Percentiles rank a stretch among this genome's conserved stretches.
phyloP scores from a whole-genome alignment of 2,888 invertebrate species.

The Lycocerus yunnanus region DNA sequence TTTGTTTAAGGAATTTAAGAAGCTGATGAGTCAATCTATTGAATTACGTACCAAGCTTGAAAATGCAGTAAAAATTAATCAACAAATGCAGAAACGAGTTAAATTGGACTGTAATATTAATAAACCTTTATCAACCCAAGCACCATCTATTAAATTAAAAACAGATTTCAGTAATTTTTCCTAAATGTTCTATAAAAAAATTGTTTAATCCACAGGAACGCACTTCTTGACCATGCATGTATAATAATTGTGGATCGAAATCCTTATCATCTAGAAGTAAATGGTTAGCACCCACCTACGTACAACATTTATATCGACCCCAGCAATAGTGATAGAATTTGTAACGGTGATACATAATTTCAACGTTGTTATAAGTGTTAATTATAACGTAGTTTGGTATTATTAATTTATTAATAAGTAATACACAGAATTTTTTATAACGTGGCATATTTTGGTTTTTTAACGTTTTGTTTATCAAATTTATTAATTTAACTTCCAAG shows the following conservation, averaged over 20 bases:
- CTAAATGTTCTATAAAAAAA: constrained; percentile 6
- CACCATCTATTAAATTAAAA: constrained; percentile 87
- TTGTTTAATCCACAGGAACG: not conserved
- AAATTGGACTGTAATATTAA: constrained; percentile 56
- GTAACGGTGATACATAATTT: not conserved
- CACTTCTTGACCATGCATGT: not conserved
- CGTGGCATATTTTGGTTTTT: not conserved
- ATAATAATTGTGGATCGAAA: not conserved
- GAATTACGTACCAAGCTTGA: constrained; percentile 84
- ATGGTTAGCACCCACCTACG: not conserved
- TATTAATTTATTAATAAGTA: not conserved
- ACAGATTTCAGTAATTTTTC: constrained; percentile 92
- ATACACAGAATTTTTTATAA: not conserved
- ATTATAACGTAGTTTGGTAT: not conserved
- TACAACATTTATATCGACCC: not conserved
- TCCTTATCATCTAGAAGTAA: not conserved
- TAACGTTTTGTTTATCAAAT: not conserved
- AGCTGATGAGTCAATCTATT: constrained; percentile 82
- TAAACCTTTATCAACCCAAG: constrained; percentile 53
- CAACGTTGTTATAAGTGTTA: not conserved
- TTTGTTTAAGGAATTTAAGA: constrained; percentile 80
- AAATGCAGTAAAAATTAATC: constrained; percentile 78
- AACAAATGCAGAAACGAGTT: constrained; percentile 62
- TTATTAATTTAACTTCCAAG: not conserved
- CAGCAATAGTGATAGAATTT: not conserved